phyloP scores from a whole-genome alignment of 2,797 vertebrate species.

The Ciconia nigra region DNA sequence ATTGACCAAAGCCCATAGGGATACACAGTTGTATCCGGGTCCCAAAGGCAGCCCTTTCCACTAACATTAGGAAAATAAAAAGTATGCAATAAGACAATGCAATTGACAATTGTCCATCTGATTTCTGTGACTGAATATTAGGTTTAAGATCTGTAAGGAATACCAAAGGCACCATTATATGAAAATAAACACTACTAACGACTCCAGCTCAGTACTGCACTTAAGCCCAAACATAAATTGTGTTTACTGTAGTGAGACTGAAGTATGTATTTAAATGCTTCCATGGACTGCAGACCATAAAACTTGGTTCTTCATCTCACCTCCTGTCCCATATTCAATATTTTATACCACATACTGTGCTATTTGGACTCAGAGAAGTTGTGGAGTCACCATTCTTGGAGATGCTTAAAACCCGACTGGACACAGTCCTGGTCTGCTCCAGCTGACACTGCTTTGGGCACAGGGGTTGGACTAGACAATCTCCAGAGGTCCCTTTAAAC shows the following conservation, averaged over 20 bases:
- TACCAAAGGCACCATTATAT: background rate
- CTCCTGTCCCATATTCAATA: background rate
- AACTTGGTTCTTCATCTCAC: background rate
- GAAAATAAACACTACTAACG: background rate
- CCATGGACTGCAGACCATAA: background rate
- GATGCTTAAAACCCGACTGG: background rate
- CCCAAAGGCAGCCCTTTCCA: background rate
- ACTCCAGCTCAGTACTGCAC: background rate
- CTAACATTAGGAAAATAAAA: background rate
- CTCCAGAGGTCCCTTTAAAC: background rate
- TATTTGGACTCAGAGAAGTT: background rate
- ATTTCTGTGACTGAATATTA: background rate
- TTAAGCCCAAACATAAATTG: background rate
- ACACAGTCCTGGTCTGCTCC: background rate
- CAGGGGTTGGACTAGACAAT: background rate
- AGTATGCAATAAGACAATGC: background rate
- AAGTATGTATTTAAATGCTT: background rate
- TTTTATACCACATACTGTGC: background rate
- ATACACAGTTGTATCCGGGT: background rate
- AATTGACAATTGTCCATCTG: background rate
- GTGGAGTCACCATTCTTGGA: background rate
- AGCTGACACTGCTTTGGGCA: background rate
- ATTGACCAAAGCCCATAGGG: background rate
- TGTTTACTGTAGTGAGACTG: background rate
- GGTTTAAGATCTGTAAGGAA: background rate